phyloP scores from a whole-genome alignment of 2,797 vertebrate genomes.

The Loriculus beryllinus region DNA sequence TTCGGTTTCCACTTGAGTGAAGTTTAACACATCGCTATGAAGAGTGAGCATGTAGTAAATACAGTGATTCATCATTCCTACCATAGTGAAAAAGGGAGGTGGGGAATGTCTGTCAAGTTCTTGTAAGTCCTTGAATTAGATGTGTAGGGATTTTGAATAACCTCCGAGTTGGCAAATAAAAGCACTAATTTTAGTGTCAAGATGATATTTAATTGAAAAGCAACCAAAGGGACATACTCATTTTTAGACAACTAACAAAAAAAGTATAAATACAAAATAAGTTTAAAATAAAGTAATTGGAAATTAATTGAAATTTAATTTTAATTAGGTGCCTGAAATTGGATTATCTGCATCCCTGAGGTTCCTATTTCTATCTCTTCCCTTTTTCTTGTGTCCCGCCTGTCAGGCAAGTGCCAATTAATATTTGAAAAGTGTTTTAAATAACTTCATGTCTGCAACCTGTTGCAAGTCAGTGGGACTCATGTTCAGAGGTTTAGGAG shows the following conservation, averaged over 20 bases:
- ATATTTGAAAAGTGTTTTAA: constrained; percentile 51
- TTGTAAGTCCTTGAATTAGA: constrained; percentile 23
- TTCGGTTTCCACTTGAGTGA: background rate
- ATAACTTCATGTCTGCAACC: constrained; percentile 33
- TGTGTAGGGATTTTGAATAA: constrained; percentile 17
- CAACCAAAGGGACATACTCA: background rate
- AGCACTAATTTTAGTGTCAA: background rate
- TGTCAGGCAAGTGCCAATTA: constrained; percentile 46
- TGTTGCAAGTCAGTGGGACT: background rate
- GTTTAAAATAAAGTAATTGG: constrained; percentile 49
- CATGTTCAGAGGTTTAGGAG: background rate
- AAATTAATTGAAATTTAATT: constrained; percentile 61
- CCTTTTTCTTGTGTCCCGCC: background rate
- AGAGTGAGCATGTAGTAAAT: constrained; percentile 43
- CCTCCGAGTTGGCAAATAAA: background rate
- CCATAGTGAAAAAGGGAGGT: constrained; percentile 3
- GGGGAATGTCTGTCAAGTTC: constrained; percentile 48
- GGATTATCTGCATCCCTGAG: constrained; percentile 18
- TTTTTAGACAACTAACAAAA: constrained; percentile 13
- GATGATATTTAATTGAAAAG: constrained; percentile 40
- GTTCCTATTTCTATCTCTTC: background rate
- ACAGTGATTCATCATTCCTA: constrained; percentile 44
- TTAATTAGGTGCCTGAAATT: constrained; percentile 60
- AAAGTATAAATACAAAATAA: constrained; percentile 46
- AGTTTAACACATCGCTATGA: background rate